Conservation (phyloP, 2,797 vertebrate genomes). For the Kryptolebias ocellatus region DNA sequence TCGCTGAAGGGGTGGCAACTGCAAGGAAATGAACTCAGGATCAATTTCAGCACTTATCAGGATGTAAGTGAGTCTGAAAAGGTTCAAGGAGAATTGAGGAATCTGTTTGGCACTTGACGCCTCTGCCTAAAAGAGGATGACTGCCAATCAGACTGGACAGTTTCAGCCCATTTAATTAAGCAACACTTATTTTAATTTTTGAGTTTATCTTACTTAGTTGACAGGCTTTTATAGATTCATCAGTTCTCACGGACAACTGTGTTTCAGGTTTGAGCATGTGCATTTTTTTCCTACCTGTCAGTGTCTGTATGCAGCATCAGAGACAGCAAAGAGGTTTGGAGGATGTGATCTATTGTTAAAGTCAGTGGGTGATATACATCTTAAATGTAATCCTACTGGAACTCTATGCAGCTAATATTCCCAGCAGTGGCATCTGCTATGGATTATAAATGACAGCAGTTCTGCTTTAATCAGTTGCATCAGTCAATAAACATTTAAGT, state of each 20-base stretch:
- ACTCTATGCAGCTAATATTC: slow-evolving; percentile 41
- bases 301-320: slow-evolving; percentile 14
- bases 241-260: background rate
- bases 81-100: slow-evolving; percentile 70
- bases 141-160: slow-evolving; percentile 31
- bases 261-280: slow-evolving; percentile 10
- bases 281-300: background rate
- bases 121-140: slow-evolving; percentile 11
- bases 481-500: slow-evolving; percentile 58
- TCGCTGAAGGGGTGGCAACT: slow-evolving; percentile 50
- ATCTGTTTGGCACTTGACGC: slow-evolving; percentile 46
- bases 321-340: slow-evolving; percentile 25
- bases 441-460: slow-evolving; percentile 38
- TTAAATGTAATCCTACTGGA: slow-evolving; percentile 43
- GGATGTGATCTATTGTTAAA: slow-evolving; percentile 57
- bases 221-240: slow-evolving; percentile 22
- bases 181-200: slow-evolving; percentile 22
- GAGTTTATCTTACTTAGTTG: slow-evolving; percentile 24
- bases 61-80: slow-evolving; percentile 54
- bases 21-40: slow-evolving; percentile 66
- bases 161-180: slow-evolving; percentile 36
- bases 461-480: slow-evolving; percentile 32
- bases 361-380: slow-evolving; percentile 50
- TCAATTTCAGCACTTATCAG: slow-evolving; percentile 71
- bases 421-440: slow-evolving; percentile 32